Percentiles rank a stretch among this genome's conserved stretches.
Conservation (phyloP, 2,888 invertebrate species). For the Leucozona laternaria region DNA sequence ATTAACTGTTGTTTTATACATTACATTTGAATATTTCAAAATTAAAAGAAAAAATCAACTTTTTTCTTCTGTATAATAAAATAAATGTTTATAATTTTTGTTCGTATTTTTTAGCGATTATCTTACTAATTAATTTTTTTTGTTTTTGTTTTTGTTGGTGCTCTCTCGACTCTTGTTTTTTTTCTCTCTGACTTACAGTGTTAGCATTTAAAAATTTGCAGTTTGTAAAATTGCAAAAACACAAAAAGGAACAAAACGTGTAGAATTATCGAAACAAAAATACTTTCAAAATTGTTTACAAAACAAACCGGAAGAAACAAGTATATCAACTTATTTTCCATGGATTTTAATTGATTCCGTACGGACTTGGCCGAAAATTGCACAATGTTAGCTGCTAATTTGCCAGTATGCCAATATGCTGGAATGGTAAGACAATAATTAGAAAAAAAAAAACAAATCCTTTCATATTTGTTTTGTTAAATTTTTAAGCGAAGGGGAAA, state of each 20-base stretch:
- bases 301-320: constrained; percentile 42
- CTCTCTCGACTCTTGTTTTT: constrained; percentile 43
- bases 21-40: constrained; percentile 10
- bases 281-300: constrained; percentile 17
- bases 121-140: constrained; percentile 32
- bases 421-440: constrained; percentile 77
- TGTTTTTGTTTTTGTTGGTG: constrained; percentile 17
- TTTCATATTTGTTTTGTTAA: constrained; percentile 31
- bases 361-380: constrained; percentile 65
- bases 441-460: constrained; percentile 9
- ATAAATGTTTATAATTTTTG: constrained; percentile 4
- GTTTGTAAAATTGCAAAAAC: constrained; percentile 40
- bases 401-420: constrained; percentile 79
- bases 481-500: constrained; percentile 9
- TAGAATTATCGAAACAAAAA: constrained; percentile 37
- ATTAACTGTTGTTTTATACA: constrained; percentile 20
- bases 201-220: constrained; percentile 52
- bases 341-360: constrained; percentile 71
- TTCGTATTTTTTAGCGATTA: constrained; percentile 27
- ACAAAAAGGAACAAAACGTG: constrained; percentile 29
- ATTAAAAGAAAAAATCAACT: background rate
- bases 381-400: constrained; percentile 78
- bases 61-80: constrained; percentile 7
- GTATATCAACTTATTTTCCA: constrained; percentile 56
- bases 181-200: constrained; percentile 61